phyloP scores from a whole-genome alignment of 2,113 vertebrate species.

The Arvicanthis niloticus region DNA sequence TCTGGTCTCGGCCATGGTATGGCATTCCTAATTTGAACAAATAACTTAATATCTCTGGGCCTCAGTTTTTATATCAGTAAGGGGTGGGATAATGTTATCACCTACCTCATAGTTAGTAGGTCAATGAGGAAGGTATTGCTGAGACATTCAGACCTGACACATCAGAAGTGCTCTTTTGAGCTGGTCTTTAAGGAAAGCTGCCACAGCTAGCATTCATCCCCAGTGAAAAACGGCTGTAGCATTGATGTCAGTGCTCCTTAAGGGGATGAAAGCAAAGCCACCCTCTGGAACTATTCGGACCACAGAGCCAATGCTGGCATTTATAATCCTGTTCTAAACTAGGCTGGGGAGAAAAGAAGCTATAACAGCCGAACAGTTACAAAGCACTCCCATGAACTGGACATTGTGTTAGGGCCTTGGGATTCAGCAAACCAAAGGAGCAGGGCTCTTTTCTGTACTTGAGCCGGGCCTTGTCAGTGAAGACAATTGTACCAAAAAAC shows the following conservation, averaged over 20 bases:
- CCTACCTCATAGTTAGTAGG: background rate
- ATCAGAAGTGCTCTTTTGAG: background rate
- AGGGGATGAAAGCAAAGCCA: conserved; percentile 27
- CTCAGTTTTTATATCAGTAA: conserved; percentile 35
- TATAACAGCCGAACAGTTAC: background rate
- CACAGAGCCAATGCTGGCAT: background rate
- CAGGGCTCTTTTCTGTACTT: background rate
- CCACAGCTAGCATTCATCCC: background rate
- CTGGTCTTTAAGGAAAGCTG: background rate
- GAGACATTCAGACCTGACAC: background rate
- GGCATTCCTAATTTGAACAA: background rate
- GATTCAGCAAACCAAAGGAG: background rate
- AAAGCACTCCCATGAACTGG: background rate
- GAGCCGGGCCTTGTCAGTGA: background rate
- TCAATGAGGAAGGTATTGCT: background rate
- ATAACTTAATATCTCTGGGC: background rate
- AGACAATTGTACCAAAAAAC: conserved; percentile 13
- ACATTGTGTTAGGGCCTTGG: background rate
- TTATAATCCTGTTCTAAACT: background rate
- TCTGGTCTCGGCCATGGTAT: background rate
- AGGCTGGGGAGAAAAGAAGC: background rate
- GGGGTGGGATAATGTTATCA: background rate
- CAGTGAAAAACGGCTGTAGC: background rate
- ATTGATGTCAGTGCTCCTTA: background rate
- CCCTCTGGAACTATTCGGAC: background rate